Conservation (phyloP, 2,888 invertebrate species). For the Neocrepidodera transversa region DNA sequence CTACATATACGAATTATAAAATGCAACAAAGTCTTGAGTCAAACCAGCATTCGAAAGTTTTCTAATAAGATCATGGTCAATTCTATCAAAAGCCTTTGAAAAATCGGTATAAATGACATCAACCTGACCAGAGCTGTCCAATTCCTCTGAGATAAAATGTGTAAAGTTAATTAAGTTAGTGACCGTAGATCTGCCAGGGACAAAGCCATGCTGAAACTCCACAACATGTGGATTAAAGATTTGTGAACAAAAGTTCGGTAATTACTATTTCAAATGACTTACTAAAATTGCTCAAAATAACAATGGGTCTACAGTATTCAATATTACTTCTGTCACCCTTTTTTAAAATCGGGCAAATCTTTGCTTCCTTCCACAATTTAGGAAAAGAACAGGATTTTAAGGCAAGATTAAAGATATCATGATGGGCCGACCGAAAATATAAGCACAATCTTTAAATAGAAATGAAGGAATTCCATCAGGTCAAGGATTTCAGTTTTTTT, state of each 20-base stretch:
- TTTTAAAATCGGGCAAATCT: slow-evolving; percentile 22
- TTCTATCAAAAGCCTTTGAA: too few species aligned
- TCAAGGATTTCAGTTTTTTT: slow-evolving; percentile 5
- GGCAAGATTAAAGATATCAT: slow-evolving; percentile 20
- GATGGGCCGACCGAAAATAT: slow-evolving; percentile 16
- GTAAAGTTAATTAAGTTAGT: slow-evolving; percentile 9
- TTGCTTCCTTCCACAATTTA: slow-evolving; percentile 13
- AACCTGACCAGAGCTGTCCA: slow-evolving; percentile 8
- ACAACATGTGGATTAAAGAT: background rate
- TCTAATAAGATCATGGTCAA: too few species aligned
- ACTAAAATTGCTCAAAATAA: slow-evolving; percentile 17
- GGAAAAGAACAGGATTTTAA: slow-evolving; percentile 12
- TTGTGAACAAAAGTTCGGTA: background rate
- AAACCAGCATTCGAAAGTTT: too few species aligned
- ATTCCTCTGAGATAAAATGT: background rate
- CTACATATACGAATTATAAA: too few species aligned
- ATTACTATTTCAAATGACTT: slow-evolving; percentile 15
- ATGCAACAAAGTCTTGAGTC: too few species aligned
- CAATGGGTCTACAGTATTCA: slow-evolving; percentile 6
- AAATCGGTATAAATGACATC: too few species aligned
- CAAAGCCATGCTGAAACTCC: slow-evolving; percentile 15
- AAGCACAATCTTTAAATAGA: slow-evolving; percentile 20
- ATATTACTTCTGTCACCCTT: slow-evolving; percentile 18
- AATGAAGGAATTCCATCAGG: slow-evolving; percentile 20
- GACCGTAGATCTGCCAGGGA: background rate